A percentile compares a stretch with the other conserved stretches of the same genome.
Evolutionary conservation across 2,888 invertebrate species (phyloP).

Genomic region (Drosophila pegasa): DNA sequence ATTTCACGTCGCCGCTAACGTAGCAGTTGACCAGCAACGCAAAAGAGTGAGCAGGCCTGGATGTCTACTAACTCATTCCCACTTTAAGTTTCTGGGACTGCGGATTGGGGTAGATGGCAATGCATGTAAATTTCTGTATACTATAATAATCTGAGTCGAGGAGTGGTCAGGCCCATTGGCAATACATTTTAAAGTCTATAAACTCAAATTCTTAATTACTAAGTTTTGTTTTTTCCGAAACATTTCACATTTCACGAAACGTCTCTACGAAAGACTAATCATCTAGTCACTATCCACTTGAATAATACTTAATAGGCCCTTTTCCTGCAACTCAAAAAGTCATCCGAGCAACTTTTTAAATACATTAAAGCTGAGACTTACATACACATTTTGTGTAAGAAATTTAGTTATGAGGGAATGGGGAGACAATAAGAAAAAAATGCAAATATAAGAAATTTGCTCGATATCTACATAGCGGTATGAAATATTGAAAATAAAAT

Average conservation of each 20-base stretch:
- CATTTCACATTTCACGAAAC: background rate
- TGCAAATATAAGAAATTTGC: no score
- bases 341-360: no score
- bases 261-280: background rate
- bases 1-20: constrained; percentile 73
- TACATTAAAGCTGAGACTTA: no score
- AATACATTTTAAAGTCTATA: constrained; percentile 50
- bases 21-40: constrained; percentile 68
- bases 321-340: no score
- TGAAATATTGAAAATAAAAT: no score
- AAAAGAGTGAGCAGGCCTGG: constrained; percentile 56
- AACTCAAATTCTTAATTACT: constrained; percentile 31
- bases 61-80: constrained; percentile 43
- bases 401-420: no score
- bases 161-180: constrained; percentile 37
- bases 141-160: constrained; percentile 18
- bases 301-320: no score
- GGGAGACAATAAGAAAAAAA: no score
- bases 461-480: no score
- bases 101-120: constrained; percentile 41
- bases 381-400: no score
- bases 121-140: constrained; percentile 51
- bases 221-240: background rate
- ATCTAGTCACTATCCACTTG: background rate
- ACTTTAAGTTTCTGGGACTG: constrained; percentile 20